These are phyloP conservation scores for Accipiter virgatus DNA, from an alignment of 2,113 vertebrate genomes.

Conservation along the genomic window DNA sequence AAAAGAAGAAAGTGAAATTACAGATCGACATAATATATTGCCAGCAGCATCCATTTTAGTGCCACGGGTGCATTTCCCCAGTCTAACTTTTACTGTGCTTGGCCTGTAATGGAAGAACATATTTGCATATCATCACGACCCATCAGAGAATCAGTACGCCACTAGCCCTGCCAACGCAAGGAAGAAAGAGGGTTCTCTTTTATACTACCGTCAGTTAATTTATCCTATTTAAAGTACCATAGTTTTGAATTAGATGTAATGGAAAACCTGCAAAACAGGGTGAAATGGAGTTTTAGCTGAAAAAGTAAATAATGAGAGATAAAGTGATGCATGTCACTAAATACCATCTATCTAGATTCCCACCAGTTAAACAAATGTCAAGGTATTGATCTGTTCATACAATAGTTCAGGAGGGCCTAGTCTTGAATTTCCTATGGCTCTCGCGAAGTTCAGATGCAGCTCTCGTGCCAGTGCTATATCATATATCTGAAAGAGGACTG, in stretches of 20 bases:
- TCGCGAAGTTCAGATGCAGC: neutral
- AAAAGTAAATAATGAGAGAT: conserved; percentile 48
- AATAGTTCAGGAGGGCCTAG: neutral
- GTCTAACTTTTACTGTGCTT: neutral
- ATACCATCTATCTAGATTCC: neutral
- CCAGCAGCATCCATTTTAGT: neutral
- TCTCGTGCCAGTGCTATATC: neutral
- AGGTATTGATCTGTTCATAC: conserved; percentile 29
- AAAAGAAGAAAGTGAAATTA: neutral
- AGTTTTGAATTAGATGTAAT: conserved; percentile 32
- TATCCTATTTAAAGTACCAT: neutral
- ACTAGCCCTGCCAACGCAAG: neutral
- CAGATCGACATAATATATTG: neutral
- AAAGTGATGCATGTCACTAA: conserved; percentile 25
- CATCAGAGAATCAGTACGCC: neutral
- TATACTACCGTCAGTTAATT: neutral
- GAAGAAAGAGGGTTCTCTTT: neutral
- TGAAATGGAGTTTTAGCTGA: conserved; percentile 22
- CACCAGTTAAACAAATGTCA: conserved; percentile 55
- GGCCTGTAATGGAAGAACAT: neutral
- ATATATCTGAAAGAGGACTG: neutral
- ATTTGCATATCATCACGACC: neutral
- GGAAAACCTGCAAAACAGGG: conserved; percentile 34
- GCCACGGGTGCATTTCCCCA: neutral
- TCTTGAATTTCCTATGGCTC: neutral